These are phyloP conservation scores for Equus quagga DNA, from an alignment of 2,113 vertebrate species.

Conservation along the genomic window DNA sequence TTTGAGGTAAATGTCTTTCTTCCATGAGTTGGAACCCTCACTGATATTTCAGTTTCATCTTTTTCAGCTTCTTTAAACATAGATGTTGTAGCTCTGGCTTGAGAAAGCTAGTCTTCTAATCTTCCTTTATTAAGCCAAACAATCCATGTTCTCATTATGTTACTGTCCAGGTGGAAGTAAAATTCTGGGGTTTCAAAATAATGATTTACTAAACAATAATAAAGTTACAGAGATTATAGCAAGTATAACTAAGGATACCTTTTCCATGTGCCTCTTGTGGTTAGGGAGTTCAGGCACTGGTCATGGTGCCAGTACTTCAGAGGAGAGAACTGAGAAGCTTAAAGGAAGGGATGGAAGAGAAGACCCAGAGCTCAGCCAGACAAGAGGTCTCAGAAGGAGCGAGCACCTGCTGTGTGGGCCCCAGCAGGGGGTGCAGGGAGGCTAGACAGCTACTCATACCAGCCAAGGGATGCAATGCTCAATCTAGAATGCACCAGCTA, in stretches of 20 bases:
- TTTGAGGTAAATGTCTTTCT: constrained; percentile 58
- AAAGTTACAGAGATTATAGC: constrained; percentile 21
- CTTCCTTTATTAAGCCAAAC: constrained; percentile 49
- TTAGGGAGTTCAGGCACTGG: constrained; percentile 74
- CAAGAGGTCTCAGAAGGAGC: neutral
- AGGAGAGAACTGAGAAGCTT: constrained; percentile 20
- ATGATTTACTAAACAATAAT: neutral
- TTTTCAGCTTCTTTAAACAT: constrained; percentile 65
- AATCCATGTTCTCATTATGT: constrained; percentile 35
- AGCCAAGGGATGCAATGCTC: constrained; percentile 37
- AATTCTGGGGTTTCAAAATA: constrained; percentile 25
- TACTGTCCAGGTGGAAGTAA: constrained; percentile 2
- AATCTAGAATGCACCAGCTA: constrained; percentile 44
- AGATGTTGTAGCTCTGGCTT: constrained; percentile 40
- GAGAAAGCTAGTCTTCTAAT: constrained; percentile 57
- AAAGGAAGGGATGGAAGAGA: neutral
- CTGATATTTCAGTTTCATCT: constrained; percentile 28
- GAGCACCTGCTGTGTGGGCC: neutral
- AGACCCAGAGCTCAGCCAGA: neutral
- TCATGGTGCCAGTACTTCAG: constrained; percentile 60
- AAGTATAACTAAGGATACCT: constrained; percentile 57
- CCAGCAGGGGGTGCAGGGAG: neutral
- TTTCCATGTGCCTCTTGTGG: constrained; percentile 75
- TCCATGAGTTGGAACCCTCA: constrained; percentile 52
- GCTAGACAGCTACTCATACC: constrained; percentile 43